Evolutionary conservation across 53 echinoderm and acorn worm species (phyloP).

Genomic region (Pentamera pediparva): DNA sequence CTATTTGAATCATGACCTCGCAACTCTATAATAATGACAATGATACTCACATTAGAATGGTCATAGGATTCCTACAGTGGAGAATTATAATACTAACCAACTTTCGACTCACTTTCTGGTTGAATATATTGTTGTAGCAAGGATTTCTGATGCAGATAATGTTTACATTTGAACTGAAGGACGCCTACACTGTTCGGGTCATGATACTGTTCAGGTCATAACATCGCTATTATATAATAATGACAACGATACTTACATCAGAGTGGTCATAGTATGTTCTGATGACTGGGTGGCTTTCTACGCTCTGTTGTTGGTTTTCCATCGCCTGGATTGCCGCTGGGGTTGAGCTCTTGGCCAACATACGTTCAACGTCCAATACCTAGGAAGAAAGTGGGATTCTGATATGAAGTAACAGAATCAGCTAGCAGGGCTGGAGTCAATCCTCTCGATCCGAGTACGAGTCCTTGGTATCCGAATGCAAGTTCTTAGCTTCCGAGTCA

Average conservation of each 20-base stretch:
- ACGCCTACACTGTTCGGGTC: no score
- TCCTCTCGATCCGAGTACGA: background rate
- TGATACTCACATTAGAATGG: no score
- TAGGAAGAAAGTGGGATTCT: background rate
- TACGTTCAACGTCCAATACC: constrained; percentile 92
- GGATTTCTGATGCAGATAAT: no score
- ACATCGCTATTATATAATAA: no score
- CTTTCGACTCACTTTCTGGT: no score
- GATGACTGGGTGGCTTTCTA: constrained; percentile 96
- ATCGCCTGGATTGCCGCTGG: constrained; percentile 39
- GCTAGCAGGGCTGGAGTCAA: background rate
- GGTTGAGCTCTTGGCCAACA: constrained; percentile 92
- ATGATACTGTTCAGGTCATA: no score
- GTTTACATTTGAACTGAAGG: no score
- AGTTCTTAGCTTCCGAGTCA: background rate
- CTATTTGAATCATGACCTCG: no score
- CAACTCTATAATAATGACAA: no score
- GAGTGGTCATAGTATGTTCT: constrained; percentile 88
- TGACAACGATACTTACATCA: constrained; percentile 70
- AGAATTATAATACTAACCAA: no score
- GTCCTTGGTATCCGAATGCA: background rate
- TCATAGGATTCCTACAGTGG: no score
- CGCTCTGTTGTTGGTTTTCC: constrained; percentile 57
- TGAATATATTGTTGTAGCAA: no score
- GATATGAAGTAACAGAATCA: background rate